A percentile compares a stretch with the other conserved stretches of the same genome.
Conservation (phyloP, 2,888 invertebrate species). For the Exephanes ischioxanthus region DNA sequence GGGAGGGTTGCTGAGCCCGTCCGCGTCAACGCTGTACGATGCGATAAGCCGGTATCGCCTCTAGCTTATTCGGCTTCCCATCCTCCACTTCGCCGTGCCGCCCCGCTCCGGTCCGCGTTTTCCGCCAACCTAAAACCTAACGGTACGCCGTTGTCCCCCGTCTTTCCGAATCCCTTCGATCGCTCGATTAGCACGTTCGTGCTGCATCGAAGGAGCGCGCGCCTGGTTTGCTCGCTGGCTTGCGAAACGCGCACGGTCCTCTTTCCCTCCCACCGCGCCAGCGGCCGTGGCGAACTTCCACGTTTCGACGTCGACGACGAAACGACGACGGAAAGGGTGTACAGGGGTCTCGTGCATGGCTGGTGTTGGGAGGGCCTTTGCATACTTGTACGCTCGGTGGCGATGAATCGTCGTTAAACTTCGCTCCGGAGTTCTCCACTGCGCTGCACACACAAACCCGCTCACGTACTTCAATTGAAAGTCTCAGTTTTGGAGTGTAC, state of each 20-base stretch:
- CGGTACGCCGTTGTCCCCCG: conserved; percentile 32
- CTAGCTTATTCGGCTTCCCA: conserved; percentile 55
- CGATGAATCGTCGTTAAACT: conserved; percentile 53
- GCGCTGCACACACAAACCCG: background rate
- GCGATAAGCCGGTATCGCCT: conserved; percentile 56
- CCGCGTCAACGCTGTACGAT: conserved; percentile 48
- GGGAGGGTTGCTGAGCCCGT: background rate
- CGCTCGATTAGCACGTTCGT: conserved; percentile 69
- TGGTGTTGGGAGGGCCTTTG: conserved; percentile 4
- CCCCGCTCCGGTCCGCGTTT: conserved; percentile 8
- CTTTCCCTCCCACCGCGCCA: background rate
- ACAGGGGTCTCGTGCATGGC: background rate
- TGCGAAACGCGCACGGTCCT: conserved; percentile 23
- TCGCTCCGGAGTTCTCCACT: conserved; percentile 16
- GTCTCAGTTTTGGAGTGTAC: conserved; percentile 1
- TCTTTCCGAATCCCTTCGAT: conserved; percentile 59
- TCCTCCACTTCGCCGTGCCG: conserved; percentile 24
- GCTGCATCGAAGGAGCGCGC: conserved; percentile 53
- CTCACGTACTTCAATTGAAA: conserved; percentile 5
- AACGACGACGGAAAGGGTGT: conserved; percentile 25
- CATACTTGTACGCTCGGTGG: conserved; percentile 26
- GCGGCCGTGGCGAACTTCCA: conserved; percentile 27
- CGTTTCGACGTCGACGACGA: conserved; percentile 48
- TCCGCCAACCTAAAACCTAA: conserved; percentile 36
- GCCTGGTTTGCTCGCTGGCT: conserved; percentile 34